Evolutionary conservation across 2,888 invertebrate species (phyloP).

Genomic region (Sericinus montela): DNA sequence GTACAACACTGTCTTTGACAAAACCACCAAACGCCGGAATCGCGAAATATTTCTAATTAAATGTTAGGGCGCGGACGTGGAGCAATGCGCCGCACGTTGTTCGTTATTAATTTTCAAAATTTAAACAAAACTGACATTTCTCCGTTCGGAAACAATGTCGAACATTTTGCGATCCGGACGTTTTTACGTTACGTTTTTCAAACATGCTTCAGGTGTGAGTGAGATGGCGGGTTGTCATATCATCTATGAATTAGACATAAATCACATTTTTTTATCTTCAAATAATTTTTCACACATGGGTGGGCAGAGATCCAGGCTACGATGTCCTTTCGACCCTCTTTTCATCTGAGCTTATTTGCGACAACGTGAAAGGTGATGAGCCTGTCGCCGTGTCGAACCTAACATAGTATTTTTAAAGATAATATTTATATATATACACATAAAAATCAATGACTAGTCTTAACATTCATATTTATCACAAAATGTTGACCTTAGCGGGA

Average conservation of each 20-base stretch:
- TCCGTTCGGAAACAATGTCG: constrained; percentile 65
- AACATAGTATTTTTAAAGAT: too few relatives aligned
- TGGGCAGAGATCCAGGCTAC: too few relatives aligned
- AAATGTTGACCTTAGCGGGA: too few relatives aligned
- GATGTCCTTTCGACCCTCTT: too few relatives aligned
- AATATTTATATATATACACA: too few relatives aligned
- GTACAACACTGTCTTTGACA: constrained; percentile 21
- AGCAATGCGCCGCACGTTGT: constrained; percentile 48
- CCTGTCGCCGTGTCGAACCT: too few relatives aligned
- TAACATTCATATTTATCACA: too few relatives aligned
- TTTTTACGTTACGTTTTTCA: constrained; percentile 55
- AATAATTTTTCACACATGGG: too few relatives aligned
- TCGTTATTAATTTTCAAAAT: constrained; percentile 73
- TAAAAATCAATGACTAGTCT: too few relatives aligned
- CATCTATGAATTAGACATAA: not conserved
- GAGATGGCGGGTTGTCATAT: constrained; percentile 23
- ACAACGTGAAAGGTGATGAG: too few relatives aligned
- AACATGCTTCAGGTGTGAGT: constrained; percentile 28
- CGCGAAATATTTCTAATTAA: constrained; percentile 74
- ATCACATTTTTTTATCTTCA: constrained; percentile 1
- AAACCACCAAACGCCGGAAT: constrained; percentile 53
- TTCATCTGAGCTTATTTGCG: too few relatives aligned
- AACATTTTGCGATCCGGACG: constrained; percentile 55
- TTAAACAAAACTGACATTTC: constrained; percentile 72
- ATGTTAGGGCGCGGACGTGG: constrained; percentile 38